Evolutionary conservation across 2,797 vertebrate species (phyloP).

Genomic region (Syngnathus acus): DNA sequence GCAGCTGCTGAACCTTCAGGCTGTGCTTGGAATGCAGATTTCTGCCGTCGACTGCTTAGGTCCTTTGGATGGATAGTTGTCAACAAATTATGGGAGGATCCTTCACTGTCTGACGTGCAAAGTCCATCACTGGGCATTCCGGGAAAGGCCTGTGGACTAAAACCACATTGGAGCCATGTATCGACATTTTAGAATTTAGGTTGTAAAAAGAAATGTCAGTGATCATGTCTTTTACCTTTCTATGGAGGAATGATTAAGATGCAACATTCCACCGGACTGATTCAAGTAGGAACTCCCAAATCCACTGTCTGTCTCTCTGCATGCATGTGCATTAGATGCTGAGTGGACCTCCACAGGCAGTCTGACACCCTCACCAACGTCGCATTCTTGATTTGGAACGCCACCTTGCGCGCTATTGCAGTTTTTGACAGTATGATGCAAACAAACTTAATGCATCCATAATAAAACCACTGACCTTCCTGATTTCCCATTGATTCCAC

Average conservation of each 20-base stretch:
- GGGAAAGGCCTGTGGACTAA: neutral
- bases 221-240: conserved; percentile 45
- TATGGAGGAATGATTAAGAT: conserved; percentile 27
- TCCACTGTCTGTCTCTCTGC: conserved; percentile 58
- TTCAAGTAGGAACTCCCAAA: conserved; percentile 54
- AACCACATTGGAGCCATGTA: too few species aligned
- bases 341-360: conserved; percentile 39
- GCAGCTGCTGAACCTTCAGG: conserved; percentile 20
- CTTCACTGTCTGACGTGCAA: conserved; percentile 56
- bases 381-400: conserved; percentile 26
- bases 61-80: conserved; percentile 48
- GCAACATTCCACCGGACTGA: conserved; percentile 37
- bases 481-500: conserved; percentile 19
- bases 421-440: conserved; percentile 12
- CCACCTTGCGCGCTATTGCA: conserved; percentile 13
- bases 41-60: conserved; percentile 10
- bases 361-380: conserved; percentile 35
- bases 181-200: neutral
- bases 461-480: conserved; percentile 49
- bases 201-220: neutral
- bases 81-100: conserved; percentile 54
- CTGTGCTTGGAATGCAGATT: conserved; percentile 19
- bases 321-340: conserved; percentile 39
- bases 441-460: neutral
- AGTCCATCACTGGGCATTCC: conserved; percentile 35